Evolutionary conservation across 1,140 invertebrate genomes (phyloP).

Genomic region (Argopecten irradians): DNA sequence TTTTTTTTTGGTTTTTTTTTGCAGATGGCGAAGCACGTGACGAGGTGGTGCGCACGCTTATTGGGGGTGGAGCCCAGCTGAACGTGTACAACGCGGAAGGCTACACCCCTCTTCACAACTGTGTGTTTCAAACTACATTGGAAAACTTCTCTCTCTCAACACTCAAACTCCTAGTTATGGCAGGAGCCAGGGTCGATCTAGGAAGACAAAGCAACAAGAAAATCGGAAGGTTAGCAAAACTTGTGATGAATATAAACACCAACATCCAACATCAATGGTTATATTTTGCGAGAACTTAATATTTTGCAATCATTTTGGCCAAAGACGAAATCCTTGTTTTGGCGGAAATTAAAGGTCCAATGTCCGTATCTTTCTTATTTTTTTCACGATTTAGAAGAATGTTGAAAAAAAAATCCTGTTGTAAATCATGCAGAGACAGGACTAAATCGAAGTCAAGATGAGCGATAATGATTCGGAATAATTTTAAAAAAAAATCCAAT

Average conservation of each 20-base stretch:
- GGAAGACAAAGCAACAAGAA: background rate
- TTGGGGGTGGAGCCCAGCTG: conserved; percentile 37
- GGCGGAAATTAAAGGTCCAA: too few species aligned
- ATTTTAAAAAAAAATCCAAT: too few species aligned
- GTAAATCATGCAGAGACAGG: too few species aligned
- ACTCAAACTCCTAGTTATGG: conserved; percentile 35
- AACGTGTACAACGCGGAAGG: conserved; percentile 35
- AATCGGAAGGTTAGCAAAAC: background rate
- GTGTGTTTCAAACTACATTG: conserved; percentile 40
- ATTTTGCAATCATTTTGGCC: background rate
- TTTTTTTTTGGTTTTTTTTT: too few species aligned
- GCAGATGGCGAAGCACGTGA: conserved; percentile 43
- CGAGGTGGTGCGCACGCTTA: conserved; percentile 5
- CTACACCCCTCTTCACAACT: conserved; percentile 49
- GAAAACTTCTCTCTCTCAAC: conserved; percentile 38
- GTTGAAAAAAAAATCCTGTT: too few species aligned
- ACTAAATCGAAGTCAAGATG: too few species aligned
- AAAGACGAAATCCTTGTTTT: too few species aligned
- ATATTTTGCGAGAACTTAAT: background rate
- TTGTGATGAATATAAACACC: background rate
- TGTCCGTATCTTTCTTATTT: too few species aligned
- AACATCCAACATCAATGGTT: too few species aligned
- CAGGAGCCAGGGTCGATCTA: conserved; percentile 26
- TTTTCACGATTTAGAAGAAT: too few species aligned
- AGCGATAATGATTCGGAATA: too few species aligned